These are phyloP conservation scores for Spodoptera litura DNA, from an alignment of 1,140 invertebrate species.

Conservation along the genomic window DNA sequence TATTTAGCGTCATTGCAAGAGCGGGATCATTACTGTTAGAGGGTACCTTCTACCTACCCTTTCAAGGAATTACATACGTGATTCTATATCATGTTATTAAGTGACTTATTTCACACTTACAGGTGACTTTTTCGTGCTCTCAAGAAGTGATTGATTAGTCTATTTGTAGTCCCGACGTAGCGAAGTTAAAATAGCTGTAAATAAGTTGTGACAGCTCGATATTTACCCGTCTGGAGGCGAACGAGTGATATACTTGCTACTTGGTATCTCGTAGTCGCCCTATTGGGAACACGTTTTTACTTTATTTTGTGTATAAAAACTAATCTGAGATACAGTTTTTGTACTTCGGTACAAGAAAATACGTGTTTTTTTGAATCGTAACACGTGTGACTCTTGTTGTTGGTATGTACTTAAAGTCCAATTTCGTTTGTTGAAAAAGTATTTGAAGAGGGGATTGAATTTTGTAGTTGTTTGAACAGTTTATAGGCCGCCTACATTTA, in stretches of 20 bases:
- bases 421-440: slow-evolving; percentile 1
- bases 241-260: background rate
- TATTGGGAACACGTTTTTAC: background rate
- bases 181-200: slow-evolving; percentile 21
- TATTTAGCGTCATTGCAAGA: too few relatives aligned
- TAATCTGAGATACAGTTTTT: background rate
- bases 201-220: slow-evolving; percentile 27
- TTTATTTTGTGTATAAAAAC: too few relatives aligned
- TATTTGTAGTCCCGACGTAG: slow-evolving; percentile 10
- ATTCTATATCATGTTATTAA: too few relatives aligned
- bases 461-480: too few relatives aligned
- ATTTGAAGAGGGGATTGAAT: background rate
- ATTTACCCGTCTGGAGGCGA: background rate
- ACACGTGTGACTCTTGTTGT: background rate
- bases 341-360: background rate
- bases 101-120: too few relatives aligned
- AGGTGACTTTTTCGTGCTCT: slow-evolving; percentile 5
- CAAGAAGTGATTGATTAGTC: slow-evolving; percentile 3
- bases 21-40: too few relatives aligned
- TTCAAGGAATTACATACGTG: too few relatives aligned
- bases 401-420: background rate
- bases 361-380: background rate
- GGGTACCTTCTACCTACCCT: too few relatives aligned
- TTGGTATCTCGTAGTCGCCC: background rate
- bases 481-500: too few relatives aligned